phyloP scores from a whole-genome alignment of 2,888 invertebrate genomes.

The Amblyjoppa fuscipennis region DNA sequence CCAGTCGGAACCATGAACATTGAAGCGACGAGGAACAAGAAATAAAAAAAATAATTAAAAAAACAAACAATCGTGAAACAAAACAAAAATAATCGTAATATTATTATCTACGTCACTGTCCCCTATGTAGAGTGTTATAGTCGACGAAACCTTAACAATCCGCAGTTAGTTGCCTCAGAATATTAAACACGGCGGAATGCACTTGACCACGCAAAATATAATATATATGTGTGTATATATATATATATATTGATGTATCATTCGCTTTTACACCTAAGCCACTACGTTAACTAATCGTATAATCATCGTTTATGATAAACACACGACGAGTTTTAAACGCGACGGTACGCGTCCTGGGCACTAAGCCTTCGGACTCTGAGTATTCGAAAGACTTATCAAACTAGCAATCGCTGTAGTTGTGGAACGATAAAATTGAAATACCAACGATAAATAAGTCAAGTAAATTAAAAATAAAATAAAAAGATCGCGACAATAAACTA shows the following conservation, averaged over 20 bases:
- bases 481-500: conserved; percentile 46
- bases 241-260: conserved; percentile 47
- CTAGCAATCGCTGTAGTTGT: conserved; percentile 38
- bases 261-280: conserved; percentile 56
- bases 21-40: conserved; percentile 53
- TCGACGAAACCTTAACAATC: conserved; percentile 65
- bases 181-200: conserved; percentile 74
- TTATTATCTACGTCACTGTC: conserved; percentile 57
- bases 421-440: conserved; percentile 46
- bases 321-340: conserved; percentile 46
- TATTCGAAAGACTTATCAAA: conserved; percentile 61
- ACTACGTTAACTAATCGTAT: conserved; percentile 49
- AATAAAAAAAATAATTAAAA: conserved; percentile 54
- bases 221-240: conserved; percentile 26
- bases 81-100: conserved; percentile 30
- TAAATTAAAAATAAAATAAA: conserved; percentile 64
- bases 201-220: conserved; percentile 70
- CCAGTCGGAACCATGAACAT: conserved; percentile 65
- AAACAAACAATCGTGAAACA: conserved; percentile 57
- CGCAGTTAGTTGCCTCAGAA: conserved; percentile 70
- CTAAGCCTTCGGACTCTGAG: conserved; percentile 56
- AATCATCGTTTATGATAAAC: conserved; percentile 35
- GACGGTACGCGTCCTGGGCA: conserved; percentile 52
- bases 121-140: conserved; percentile 54
- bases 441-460: conserved; percentile 51